Base-by-base conservation (phyloP, 2,113 vertebrate genomes). In the Cryptotis parvus region DNA sequence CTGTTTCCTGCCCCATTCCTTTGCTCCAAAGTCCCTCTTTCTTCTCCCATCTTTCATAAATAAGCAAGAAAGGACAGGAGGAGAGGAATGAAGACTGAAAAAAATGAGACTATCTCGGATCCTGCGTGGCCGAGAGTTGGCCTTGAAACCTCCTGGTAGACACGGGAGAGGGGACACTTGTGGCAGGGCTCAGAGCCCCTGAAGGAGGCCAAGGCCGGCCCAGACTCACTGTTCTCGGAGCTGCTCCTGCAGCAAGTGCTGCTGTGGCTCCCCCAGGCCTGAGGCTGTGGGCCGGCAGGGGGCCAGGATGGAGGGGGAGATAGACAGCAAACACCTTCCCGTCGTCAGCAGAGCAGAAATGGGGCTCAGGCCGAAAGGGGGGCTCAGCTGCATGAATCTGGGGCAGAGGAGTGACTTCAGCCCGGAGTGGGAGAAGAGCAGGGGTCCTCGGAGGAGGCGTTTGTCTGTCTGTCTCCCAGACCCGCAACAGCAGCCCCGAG, bases 401-500 rank as follows among this genome's bases (percentile, higher is more conserved):
- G 63, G 12, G 63, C 27, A 77, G 4, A 39, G 22, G 73, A 43
- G 70, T 58, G 84, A 84, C 39, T 76, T 69, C 81, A 45, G 12
- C 11, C 39, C 39, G 15, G 27, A 12, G 7, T 74, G 39, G 14
- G 39, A 22, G 39, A 14, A 11, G 0, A 39, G 22, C 72, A 52
- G 49, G 37, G 11, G 31, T 63, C 90, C 85, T 0, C 63, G 58
- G 80, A 87, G 43, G 37, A 79, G 4, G 12, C 90, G 94, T 95
- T 85, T 89, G 43, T 88, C 88, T 94, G 41, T 86, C 87, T 94
- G 94, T 94, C 90, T 94, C 93, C 90, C 89, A 80, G 43, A 63
- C 94, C 82, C 83, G 93, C 85, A 95, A 96, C 90, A 92, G 94
- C 93, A 90, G 68, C 83, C 83, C 41, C 3, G 7, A 52, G 55